These are phyloP conservation scores for Idris sp. DNA, from an alignment of 1,140 invertebrate genomes.

Conservation along the genomic window DNA sequence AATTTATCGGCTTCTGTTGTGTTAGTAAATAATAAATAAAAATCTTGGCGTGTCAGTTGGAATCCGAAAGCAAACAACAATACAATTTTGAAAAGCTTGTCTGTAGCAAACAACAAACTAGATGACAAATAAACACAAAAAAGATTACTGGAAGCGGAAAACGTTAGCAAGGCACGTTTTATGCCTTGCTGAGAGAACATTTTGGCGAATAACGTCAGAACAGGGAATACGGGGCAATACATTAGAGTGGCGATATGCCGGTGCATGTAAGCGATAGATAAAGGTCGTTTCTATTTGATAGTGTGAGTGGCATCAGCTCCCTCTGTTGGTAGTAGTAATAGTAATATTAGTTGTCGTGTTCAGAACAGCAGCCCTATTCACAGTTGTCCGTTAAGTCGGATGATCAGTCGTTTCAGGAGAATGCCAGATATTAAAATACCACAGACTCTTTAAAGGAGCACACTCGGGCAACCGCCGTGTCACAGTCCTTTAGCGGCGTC, in stretches of 20 bases:
- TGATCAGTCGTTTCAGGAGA: slow-evolving; percentile 74
- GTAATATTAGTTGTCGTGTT: slow-evolving; percentile 47
- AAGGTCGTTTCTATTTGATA: slow-evolving; percentile 14
- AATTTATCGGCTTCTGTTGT: too few species aligned
- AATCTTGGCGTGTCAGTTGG: neutral
- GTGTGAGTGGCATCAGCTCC: slow-evolving; percentile 4
- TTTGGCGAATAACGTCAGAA: slow-evolving; percentile 15
- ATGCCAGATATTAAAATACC: slow-evolving; percentile 79
- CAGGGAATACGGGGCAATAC: slow-evolving; percentile 14
- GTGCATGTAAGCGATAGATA: slow-evolving; percentile 31
- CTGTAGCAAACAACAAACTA: neutral
- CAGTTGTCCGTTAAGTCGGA: slow-evolving; percentile 62
- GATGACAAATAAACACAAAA: slow-evolving; percentile 1
- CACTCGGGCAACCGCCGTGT: slow-evolving; percentile 53
- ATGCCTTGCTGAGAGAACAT: slow-evolving; percentile 7
- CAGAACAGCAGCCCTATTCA: slow-evolving; percentile 30
- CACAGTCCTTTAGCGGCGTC: slow-evolving; percentile 27
- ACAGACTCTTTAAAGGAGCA: slow-evolving; percentile 69
- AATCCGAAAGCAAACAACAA: slow-evolving; percentile 1
- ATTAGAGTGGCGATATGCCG: slow-evolving; percentile 28
- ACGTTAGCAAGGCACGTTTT: neutral
- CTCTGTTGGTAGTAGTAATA: slow-evolving; percentile 38
- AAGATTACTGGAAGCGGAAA: slow-evolving; percentile 1
- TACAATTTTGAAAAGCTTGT: slow-evolving; percentile 8
- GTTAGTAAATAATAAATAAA: too few species aligned